phyloP scores from a whole-genome alignment of 2,888 invertebrate species.

The Ryuthela nishihirai region DNA sequence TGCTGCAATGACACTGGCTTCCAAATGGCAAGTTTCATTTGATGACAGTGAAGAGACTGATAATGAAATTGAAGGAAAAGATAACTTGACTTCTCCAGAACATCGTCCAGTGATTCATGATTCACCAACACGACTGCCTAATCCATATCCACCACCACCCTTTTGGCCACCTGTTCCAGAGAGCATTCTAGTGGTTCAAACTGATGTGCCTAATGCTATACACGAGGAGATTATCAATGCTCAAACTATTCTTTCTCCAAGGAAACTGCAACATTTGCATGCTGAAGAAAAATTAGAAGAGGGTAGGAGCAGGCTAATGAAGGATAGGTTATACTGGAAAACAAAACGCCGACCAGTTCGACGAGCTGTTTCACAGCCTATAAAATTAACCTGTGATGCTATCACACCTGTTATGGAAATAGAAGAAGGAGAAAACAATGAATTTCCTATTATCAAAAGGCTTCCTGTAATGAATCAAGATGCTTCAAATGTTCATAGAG shows the following conservation, averaged over 20 bases:
- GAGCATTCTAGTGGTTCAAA: neutral
- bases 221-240: neutral
- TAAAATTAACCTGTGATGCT: slow-evolving; percentile 3
- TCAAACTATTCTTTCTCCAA: neutral
- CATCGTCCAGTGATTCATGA: slow-evolving; percentile 48
- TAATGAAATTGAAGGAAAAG: slow-evolving; percentile 83
- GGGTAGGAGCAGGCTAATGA: neutral
- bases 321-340: slow-evolving; percentile 19
- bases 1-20: slow-evolving; percentile 72
- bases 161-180: slow-evolving; percentile 6
- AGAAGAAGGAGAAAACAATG: slow-evolving; percentile 10
- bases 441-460: neutral
- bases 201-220: neutral
- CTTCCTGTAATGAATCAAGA: slow-evolving; percentile 1
- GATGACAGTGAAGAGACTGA: slow-evolving; percentile 93
- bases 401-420: slow-evolving; percentile 9
- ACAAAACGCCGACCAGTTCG: slow-evolving; percentile 20
- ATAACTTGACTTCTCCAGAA: slow-evolving; percentile 61
- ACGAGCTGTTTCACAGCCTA: slow-evolving; percentile 7
- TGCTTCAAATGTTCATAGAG: slow-evolving; percentile 8
- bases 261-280: no score
- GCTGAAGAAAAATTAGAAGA: slow-evolving; percentile 6
- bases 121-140: slow-evolving; percentile 12
- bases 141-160: neutral
- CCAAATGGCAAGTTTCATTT: slow-evolving; percentile 94